A percentile compares a stretch with the other conserved stretches of the same genome.
Evolutionary conservation across 2,888 invertebrate species (phyloP).

Genomic region (Xestia xanthographa): DNA sequence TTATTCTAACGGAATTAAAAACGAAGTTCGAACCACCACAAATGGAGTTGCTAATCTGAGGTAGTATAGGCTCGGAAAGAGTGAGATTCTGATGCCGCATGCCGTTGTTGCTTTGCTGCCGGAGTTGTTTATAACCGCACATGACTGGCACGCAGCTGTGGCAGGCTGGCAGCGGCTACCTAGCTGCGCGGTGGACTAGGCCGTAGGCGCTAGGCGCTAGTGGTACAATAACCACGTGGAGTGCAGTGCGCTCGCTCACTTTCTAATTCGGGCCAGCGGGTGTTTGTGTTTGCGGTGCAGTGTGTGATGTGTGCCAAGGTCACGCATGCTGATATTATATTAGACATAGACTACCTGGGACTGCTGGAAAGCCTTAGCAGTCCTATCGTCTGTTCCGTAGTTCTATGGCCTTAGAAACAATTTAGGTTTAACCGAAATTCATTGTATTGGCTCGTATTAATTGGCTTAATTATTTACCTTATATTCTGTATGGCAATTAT

Average conservation of each 20-base stretch:
- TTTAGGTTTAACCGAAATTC: background rate
- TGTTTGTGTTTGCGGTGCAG: constrained; percentile 54
- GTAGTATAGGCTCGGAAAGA: too few species aligned
- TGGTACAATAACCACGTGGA: background rate
- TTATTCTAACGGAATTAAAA: too few species aligned
- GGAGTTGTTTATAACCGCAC: too few species aligned
- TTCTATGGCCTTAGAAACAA: background rate
- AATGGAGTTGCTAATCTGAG: too few species aligned
- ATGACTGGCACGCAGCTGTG: background rate
- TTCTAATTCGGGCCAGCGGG: constrained; percentile 64
- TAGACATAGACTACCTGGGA: background rate
- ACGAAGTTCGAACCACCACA: too few species aligned
- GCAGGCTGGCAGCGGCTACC: too few species aligned
- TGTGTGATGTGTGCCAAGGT: constrained; percentile 61
- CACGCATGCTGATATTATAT: constrained; percentile 30
- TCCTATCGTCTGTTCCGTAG: background rate
- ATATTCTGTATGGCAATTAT: background rate
- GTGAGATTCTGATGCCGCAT: background rate
- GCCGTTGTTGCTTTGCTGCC: too few species aligned
- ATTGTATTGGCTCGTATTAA: background rate
- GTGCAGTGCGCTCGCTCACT: constrained; percentile 40
- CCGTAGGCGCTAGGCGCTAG: background rate
- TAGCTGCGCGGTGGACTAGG: background rate
- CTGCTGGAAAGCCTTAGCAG: background rate
- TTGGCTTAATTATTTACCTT: background rate